Evolutionary conservation across 2,888 invertebrate species (phyloP).

Genomic region (Andrena marginata): DNA sequence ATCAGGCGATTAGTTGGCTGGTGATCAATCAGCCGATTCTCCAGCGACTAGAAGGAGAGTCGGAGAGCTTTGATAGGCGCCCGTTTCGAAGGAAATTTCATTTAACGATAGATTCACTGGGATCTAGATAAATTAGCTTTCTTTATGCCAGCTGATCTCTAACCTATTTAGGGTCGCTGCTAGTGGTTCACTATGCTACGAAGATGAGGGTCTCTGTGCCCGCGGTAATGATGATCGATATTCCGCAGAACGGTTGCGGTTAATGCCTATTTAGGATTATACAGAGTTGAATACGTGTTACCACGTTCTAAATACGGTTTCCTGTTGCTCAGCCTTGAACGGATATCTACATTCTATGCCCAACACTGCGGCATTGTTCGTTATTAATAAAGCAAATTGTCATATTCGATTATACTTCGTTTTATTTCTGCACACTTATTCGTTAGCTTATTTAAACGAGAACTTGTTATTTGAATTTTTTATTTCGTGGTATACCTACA

Average conservation of each 20-base stretch:
- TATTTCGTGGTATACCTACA: no score
- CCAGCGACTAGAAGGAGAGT: neutral
- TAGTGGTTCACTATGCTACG: conserved; percentile 37
- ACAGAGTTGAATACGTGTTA: conserved; percentile 37
- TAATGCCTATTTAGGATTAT: conserved; percentile 46
- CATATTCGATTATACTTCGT: no score
- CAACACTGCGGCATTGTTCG: no score
- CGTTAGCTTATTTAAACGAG: no score
- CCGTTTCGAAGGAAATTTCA: conserved; percentile 16
- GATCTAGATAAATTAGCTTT: conserved; percentile 51
- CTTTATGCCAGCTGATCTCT: conserved; percentile 47
- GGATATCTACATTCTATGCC: neutral
- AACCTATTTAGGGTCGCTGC: conserved; percentile 38
- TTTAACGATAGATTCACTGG: conserved; percentile 25
- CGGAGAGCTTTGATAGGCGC: neutral
- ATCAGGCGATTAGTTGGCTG: neutral
- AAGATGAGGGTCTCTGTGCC: conserved; percentile 33
- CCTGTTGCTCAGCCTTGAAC: conserved; percentile 14
- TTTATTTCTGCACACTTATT: no score
- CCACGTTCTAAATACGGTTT: conserved; percentile 16
- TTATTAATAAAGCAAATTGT: no score
- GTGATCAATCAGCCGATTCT: conserved; percentile 13
- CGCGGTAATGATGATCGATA: conserved; percentile 63
- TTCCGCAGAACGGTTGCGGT: conserved; percentile 54
- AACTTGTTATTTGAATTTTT: no score